Base-by-base conservation (phyloP, 2,113 vertebrate genomes). In the Argyrosomus japonicus region DNA sequence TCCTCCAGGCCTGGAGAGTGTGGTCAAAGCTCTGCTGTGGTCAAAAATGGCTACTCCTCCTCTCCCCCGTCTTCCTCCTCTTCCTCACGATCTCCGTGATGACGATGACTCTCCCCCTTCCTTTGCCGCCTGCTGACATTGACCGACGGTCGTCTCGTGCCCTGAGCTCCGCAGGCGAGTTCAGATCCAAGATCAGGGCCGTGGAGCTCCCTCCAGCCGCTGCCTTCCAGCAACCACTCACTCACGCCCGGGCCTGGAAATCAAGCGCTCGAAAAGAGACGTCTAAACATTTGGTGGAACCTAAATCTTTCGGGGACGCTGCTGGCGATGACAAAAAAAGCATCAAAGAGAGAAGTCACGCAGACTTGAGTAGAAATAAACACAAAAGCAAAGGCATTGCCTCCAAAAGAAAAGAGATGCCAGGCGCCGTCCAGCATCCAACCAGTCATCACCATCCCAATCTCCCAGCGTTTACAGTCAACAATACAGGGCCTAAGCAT, bases 1-100 rank as follows among this genome's bases (percentile, higher is more conserved):
- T 29, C 27, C 17, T 74, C 0, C 83, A 99, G 97, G 96, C 89
- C 5, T 90, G 94, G 84, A 89, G 92, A 94, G 82, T 87, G 0
- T 94, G 95, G 93, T 89, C 94, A 63, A 96, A 94, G 90, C 87
- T 77, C 4, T 91, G 84, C 62, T 87, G 95, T 89, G 96, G 86
- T 67, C 83, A 95, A 80, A 94, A 85, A 74, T 88, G 93, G 15
- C 60, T 94, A 12, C 75, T 93, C 0, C 85, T 88, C 3, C 90
- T 95, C 4, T 94, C 85, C 2, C 94, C 94, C 0, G 89, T 92
- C 1, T 92, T 95, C 70, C 79, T 95, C 86, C 88, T 97, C 80
- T 91, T 97, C 91, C 68, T 93, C 68, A 88, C 91, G 19, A 87
- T 97, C 69, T 95, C 94, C 13, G 79, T 93, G 29, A 85, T 96